phyloP scores from a whole-genome alignment of 92 coral and sea anemone genomes.

The Epizoanthus illoricatus region DNA sequence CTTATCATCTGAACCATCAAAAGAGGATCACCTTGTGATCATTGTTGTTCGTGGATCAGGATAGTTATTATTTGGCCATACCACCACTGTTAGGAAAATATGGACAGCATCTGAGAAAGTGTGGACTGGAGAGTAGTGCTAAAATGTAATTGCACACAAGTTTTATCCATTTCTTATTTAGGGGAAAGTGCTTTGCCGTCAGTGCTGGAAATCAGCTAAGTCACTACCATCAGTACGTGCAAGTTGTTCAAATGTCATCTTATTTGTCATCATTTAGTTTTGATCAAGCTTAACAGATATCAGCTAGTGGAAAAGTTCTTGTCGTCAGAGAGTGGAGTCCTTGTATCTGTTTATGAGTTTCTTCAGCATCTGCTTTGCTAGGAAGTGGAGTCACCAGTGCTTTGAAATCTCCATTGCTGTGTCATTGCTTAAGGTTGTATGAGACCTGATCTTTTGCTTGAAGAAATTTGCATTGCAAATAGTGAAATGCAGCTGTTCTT shows the following conservation, averaged over 20 bases:
- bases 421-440: not conserved
- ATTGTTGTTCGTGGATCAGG: conserved; percentile 94
- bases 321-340: conserved; percentile 38
- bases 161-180: conserved; percentile 33
- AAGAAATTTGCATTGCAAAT: conserved; percentile 43
- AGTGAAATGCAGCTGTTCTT: conserved; percentile 33
- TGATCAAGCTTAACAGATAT: conserved; percentile 16
- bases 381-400: conserved; percentile 17
- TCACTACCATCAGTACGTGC: conserved; percentile 14
- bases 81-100: conserved; percentile 26
- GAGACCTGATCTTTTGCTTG: conserved; percentile 41
- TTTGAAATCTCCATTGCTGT: conserved; percentile 31
- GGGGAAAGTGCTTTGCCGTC: conserved; percentile 28
- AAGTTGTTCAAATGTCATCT: conserved; percentile 23
- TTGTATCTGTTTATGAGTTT: conserved; percentile 36
- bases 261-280: conserved; percentile 2
- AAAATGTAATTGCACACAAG: conserved; percentile 32
- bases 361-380: conserved; percentile 19
- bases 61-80: conserved; percentile 43
- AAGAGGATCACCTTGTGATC: conserved; percentile 97
- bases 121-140: conserved; percentile 33
- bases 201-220: conserved; percentile 31
- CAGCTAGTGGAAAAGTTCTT: conserved; percentile 33
- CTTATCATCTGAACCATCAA: conserved; percentile 96
- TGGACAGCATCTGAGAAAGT: conserved; percentile 30